phyloP scores from a whole-genome alignment of 2,113 vertebrate genomes.

The Phyllostomus discolor region DNA sequence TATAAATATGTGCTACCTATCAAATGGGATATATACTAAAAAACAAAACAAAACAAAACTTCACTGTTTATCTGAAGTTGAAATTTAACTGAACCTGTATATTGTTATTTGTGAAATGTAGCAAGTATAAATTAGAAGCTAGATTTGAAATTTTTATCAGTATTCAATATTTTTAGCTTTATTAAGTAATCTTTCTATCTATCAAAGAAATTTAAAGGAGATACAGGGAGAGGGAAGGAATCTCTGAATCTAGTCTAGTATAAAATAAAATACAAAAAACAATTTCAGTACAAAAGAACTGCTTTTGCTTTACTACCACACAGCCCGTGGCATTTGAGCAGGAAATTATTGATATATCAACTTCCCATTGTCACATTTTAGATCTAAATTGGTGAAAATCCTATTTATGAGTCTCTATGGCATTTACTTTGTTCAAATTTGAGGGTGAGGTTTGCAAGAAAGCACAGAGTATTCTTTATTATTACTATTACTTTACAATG shows the following conservation, averaged over 20 bases:
- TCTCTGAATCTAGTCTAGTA: neutral
- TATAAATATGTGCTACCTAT: neutral
- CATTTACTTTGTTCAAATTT: slow-evolving; percentile 63
- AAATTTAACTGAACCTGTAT: neutral
- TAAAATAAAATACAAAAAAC: slow-evolving; percentile 20
- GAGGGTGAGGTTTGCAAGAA: slow-evolving; percentile 55
- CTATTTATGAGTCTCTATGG: slow-evolving; percentile 56
- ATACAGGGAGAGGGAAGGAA: too few relatives aligned
- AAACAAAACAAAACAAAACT: too few relatives aligned
- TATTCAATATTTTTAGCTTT: neutral
- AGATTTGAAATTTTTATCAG: neutral
- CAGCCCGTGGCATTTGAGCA: slow-evolving; percentile 22
- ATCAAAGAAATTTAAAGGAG: neutral
- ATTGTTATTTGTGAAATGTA: neutral
- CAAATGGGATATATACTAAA: neutral
- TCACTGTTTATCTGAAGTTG: neutral
- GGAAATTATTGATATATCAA: slow-evolving; percentile 65
- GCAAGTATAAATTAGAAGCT: neutral
- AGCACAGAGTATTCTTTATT: slow-evolving; percentile 61
- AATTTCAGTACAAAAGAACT: neutral
- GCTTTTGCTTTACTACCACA: neutral
- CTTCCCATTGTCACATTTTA: slow-evolving; percentile 74
- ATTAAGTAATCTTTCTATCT: neutral
- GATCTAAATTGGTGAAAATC: slow-evolving; percentile 72
- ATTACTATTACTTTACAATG: slow-evolving; percentile 69